Evolutionary conservation across 2,113 vertebrate species (phyloP), one percentile per base, ranked within the genome.

Genomic region (Ascaphus truei): DNA sequence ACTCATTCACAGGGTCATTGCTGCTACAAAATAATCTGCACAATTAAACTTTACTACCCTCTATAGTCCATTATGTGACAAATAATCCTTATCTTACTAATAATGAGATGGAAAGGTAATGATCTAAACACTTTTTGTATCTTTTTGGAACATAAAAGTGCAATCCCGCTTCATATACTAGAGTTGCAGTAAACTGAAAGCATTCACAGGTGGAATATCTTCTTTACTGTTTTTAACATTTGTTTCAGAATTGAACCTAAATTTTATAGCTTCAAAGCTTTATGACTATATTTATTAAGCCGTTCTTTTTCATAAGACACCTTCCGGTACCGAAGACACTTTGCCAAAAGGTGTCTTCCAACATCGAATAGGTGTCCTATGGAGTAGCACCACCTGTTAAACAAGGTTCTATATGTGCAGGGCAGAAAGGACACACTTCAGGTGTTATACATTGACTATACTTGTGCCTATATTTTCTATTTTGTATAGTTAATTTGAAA

Each of bases 101-200:
- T 69, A 71, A 71, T 61, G 57, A 71, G 56, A 37, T 61, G 45
- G 51, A 61, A 41, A 34, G 67, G 67, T 71, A 71, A 71, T 71
- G 56, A 47, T 9, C 56, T 71, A 71, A 71, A 71, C n/a, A 52
- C 67, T 71, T 71, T 69, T 61, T 52, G 47, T 43, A 50, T 41
- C 55, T 68, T 59, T 68, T 68, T 68, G 55, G 31, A 23, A 36
- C 58, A 60, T 68, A 50, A 60, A 68, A 68, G 10, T 30, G 45
- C 31, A 61, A 61, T 52, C 37, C 25, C 20, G 52, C 37, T 61
- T 12, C 41, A 45, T 45, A 52, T 43, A 39, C 22, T 39, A 60
- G 50, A 55, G 55, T 55, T 55, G 34, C 63, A 69, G 50, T 56
- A 30, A 59, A 6, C 55, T 29, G 51, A 53, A 26, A 16, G 29